Evolutionary conservation across 1,140 invertebrate genomes (phyloP), one percentile per base, ranked within the genome.

Genomic region (Philopotamus ludificatus): DNA sequence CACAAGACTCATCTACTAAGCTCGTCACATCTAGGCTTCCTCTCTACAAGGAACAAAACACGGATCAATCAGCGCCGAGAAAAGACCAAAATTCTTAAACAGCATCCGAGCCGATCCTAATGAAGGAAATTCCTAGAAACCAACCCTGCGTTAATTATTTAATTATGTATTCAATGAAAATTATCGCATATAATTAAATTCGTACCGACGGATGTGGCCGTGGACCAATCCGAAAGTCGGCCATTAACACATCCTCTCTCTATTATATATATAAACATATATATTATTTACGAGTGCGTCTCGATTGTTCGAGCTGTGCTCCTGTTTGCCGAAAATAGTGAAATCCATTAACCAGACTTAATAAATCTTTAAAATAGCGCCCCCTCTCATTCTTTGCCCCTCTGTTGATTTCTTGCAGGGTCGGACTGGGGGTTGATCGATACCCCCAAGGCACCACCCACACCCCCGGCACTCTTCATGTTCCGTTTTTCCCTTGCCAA

Each of bases 331-430:
- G 12, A 16, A 47, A 47, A 8, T 16, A 47, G 44, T 47, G 58
- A 67, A 67, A 67, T 67, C 65, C 59, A 67, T 67, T 67, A 58
- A 67, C 39, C 59, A 63, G 59, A 57, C 59, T 58, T 67, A 67
- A 67, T 67, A 67, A 67, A 67, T 67, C 65, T 67, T 67, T 67
- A 67, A 67, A 67, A 67, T 67, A 34, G 76, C 74, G 72, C 77
- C 74, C 77, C 77, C 76, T 77, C 78, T 79, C 77, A 77, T 76
- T 75, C 74, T 73, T 75, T 77, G 75, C 76, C 74, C 63, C 12
- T 49, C 53, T 73, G 75, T 76, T 74, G 78, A 76, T 77, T 78
- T 76, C 77, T 77, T 78, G 9, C 26, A 53, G 45, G 16, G 63
- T 16, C n/a, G 53, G 71, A 74, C 74, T 74, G 73, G 53, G 73